Base-by-base conservation (phyloP, 2,888 invertebrate genomes). In the Halictus ligatus region DNA sequence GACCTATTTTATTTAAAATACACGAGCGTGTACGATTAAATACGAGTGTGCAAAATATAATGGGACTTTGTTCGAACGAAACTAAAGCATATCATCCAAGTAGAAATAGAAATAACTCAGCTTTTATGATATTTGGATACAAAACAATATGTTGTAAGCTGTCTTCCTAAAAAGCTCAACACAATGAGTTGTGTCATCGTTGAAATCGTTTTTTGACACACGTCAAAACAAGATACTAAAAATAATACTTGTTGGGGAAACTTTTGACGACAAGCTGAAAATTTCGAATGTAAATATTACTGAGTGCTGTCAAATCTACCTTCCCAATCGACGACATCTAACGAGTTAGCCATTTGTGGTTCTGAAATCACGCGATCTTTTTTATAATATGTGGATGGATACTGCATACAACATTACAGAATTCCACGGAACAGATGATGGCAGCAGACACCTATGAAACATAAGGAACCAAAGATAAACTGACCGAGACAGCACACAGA, bases 311-410 rank as follows among this genome's bases (percentile, higher is more conserved):
- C 85, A 85, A 83, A 87, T 85, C 89, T 93, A 94, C 94, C 94
- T 94, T 94, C 94, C 94, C 94, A 94, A 87, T 92, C 93, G 73
- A 92, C 89, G 50, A 90, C 91, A 79, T 89, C 92, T 74, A 90
- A 89, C 75, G 90, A 88, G 88, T 84, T 92, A 90, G 94, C 93
- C 94, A 94, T 94, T 92, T 93, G 89, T 87, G 58, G 83, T 85
- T 81, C 67, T 73, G 21, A 75, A 86, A 81, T 86, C 69, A 75
- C 78, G 80, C 75, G 69, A 76, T 35, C 76, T 79, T 81, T 43
- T 58, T 67, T 80, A 74, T 15, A 67, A 75, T 82, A 48, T 54
- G 35, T 46, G 60, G 43, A 74, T 54, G 60, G 46, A n/a, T 74
- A 54, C 43, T 78, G 78, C 78, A 64, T 67, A 78, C 83, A 78